Base-by-base conservation (phyloP, 2,797 vertebrate species). In the Alectoris magna region DNA sequence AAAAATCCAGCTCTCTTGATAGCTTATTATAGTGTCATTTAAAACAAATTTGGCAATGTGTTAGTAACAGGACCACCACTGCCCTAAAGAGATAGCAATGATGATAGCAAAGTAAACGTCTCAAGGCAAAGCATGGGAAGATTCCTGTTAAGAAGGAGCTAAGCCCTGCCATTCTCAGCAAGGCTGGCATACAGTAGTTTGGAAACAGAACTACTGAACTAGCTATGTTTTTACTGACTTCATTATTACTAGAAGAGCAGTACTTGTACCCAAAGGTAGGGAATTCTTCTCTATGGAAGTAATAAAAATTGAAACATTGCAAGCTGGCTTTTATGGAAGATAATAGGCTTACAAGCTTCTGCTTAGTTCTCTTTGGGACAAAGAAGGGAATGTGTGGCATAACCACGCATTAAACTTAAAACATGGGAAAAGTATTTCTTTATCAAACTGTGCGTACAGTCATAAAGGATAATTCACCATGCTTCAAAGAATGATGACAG, bases 331-430 rank as follows among this genome's bases (percentile, higher is more conserved):
- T 82, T 71, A 59, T 2, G 5, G 63, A 80, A 75, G 49, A 64
- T 85, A 90, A 95, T 53, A 77, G 31, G 62, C 63, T 85, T 80
- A 80, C 4, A 62, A 46, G 22, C 46, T 62, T 89, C 60, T 83
- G 36, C 49, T 79, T 69, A 66, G 58, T 59, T 88, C 29, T 85
- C 14, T 94, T 93, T 87, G 72, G 46, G 31, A 91, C 68, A 84
- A 38, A 58, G 44, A 89, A 77, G 43, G 66, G 55, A 87, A 60
- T 85, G 90, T 77, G 62, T 87, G 70, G 34, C 81, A 75, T 62
- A 51, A 90, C 55, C 78, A 94, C 82, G 90, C 44, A 87, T 82
- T 77, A 88, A 94, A 94, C 82, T 55, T 66, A 90, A 69, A 69
- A 62, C 14, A 71, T 77, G 67, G 2, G 4, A 53, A 87, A 91